Percentiles rank a stretch among this genome's conserved stretches.
Evolutionary conservation across 2,888 invertebrate genomes (phyloP).

Genomic region (Chloroclystis v-ata): DNA sequence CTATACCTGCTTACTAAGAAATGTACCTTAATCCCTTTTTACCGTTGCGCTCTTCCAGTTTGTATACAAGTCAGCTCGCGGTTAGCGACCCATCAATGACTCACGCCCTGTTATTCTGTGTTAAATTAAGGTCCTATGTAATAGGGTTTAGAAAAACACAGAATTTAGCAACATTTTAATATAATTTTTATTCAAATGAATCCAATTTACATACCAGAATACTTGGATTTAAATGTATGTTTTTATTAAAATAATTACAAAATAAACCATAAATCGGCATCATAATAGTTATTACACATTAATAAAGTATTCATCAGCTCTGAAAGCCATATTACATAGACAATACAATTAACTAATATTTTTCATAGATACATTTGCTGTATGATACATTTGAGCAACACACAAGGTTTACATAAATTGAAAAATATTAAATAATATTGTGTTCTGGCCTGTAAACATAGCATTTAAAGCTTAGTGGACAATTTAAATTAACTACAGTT

Average conservation of each 20-base stretch:
- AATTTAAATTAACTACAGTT: constrained; percentile 72
- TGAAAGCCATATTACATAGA: constrained; percentile 61
- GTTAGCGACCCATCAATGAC: constrained; percentile 3
- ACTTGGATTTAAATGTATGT: constrained; percentile 71
- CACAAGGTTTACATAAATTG: constrained; percentile 48
- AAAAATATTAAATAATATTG: constrained; percentile 62
- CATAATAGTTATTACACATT: constrained; percentile 63
- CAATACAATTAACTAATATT: constrained; percentile 52
- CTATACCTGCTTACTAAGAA: no score
- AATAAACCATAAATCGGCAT: constrained; percentile 69
- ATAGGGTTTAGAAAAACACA: constrained; percentile 39
- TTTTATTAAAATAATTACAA: constrained; percentile 75
- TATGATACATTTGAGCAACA: constrained; percentile 60
- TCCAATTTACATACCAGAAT: constrained; percentile 76
- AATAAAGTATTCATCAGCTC: constrained; percentile 57
- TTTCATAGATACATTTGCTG: constrained; percentile 38
- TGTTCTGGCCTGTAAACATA: constrained; percentile 61
- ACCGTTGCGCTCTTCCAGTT: constrained; percentile 2
- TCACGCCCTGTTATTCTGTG: constrained; percentile 12
- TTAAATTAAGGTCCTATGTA: not conserved
- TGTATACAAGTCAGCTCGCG: constrained; percentile 4
- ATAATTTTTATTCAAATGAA: constrained; percentile 79
- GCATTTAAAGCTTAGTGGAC: constrained; percentile 71
- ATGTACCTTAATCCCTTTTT: not conserved
- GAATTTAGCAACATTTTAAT: constrained; percentile 77